Evolutionary conservation across 1,140 invertebrate species (phyloP), one percentile per base, ranked within the genome.

Genomic region (Caenorhabditis remanei): DNA sequence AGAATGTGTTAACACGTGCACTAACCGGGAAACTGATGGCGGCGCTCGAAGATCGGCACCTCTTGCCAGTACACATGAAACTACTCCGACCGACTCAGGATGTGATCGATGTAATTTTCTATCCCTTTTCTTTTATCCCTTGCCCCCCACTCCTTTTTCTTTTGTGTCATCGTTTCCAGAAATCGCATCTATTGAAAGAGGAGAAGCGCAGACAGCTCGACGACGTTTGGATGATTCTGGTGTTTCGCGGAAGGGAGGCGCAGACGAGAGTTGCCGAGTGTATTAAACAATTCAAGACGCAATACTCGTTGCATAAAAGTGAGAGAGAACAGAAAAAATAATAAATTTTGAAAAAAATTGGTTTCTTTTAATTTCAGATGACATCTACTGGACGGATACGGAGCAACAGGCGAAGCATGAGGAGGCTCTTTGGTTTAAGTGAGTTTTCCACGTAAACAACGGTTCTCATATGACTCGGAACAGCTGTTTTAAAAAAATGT

Each of bases 61-160:
- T 79, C 24, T 19, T 79, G n/a, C 71, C 71, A 16, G 71, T 79
- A 79, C 71, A 79, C 43, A 79, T 79, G 46, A 79, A 79, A 21
- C 2, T 50, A 13, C 46, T 50, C 46, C 43, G 71, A 50, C 71
- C 71, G 46, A 79, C 71, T n/a, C 71, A 79, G 71, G 71, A 79
- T 9, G 21, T 79, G 71, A 79, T 79, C 50, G 71, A 79, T 48
- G 71, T 50, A 79, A 79, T 48, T 79, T 46, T 40, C 71, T 53
- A 46, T 79, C 71, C 32, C n/a, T 14, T 79, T n/a, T 43, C 41
- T 4, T 46, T 71, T 71, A n/a, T n/a, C n/a, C n/a, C n/a, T n/a
- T n/a, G n/a, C n/a, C n/a, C n/a, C n/a, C 65, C 71, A 79, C 71
- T 79, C 71, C 32, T 48, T 14, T 79, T n/a, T 43, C 41, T 4